phyloP scores from a whole-genome alignment of 2,113 vertebrate species.

The Corythornis vintsioides region DNA sequence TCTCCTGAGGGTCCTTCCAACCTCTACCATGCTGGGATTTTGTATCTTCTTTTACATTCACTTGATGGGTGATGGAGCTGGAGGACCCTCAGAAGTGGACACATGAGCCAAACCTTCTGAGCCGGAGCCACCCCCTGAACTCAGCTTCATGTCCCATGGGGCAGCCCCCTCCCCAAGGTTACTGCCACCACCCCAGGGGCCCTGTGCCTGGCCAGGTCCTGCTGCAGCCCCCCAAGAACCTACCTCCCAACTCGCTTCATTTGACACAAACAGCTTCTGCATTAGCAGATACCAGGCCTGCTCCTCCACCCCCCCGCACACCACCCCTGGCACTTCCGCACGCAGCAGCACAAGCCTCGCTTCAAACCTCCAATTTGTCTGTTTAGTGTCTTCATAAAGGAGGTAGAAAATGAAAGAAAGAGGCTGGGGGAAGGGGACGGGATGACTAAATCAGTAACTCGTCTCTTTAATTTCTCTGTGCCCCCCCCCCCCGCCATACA shows the following conservation, averaged over 20 bases:
- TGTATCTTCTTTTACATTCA: neutral
- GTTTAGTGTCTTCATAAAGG: slow-evolving; percentile 76
- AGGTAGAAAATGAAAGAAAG: slow-evolving; percentile 50
- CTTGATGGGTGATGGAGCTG: neutral
- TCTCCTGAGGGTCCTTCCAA: neutral
- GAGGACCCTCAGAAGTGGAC: neutral
- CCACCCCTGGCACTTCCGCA: slow-evolving; percentile 66
- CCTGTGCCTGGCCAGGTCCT: neutral
- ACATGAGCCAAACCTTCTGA: fast-evolving
- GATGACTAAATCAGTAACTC: slow-evolving; percentile 65
- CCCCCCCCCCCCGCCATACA: neutral
- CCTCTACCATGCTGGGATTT: neutral
- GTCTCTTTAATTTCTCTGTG: slow-evolving; percentile 58
- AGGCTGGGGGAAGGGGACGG: slow-evolving; percentile 47
- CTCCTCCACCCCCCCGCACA: neutral
- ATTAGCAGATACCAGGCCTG: slow-evolving; percentile 40
- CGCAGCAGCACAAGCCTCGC: slow-evolving; percentile 41
- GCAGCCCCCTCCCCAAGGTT: neutral
- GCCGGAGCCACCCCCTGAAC: neutral
- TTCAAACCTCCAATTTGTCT: slow-evolving; percentile 72
- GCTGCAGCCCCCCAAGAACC: neutral
- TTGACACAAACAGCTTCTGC: slow-evolving; percentile 55
- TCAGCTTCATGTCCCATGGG: neutral
- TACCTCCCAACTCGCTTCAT: slow-evolving; percentile 43
- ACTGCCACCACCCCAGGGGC: neutral